Base-by-base conservation (phyloP, 2,113 vertebrate genomes). In the Herpetotheres cachinnans region DNA sequence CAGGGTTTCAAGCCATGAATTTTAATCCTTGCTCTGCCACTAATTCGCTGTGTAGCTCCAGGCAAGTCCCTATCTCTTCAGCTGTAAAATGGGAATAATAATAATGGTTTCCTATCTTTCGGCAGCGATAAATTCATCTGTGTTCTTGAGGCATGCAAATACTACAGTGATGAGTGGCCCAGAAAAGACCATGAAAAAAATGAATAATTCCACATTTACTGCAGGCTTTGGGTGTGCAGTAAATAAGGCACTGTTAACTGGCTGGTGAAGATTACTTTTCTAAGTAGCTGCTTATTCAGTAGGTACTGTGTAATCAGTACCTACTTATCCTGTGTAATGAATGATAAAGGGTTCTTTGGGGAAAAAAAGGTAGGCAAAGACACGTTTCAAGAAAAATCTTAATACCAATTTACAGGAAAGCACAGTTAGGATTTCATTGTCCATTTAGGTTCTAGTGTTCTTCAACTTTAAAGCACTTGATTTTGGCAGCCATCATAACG, bases 61-160 rank as follows among this genome's bases (percentile, higher is more conserved):
- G 94, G 93, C 81, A 73, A 95, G 89, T 90, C 81, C 91, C 58
- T 88, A 61, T 93, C 89, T 95, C 84, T 94, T 97, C 93, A 96
- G 83, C 81, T 95, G 95, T 96, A 95, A 97, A 93, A 94, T 87
- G 84, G 74, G 77, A 92, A 96, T 82, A 95, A 94, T 95, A 95
- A 89, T 95, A 96, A 95, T 73, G 81, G 93, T 87, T 72, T 87
- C 80, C 93, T 91, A 36, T 95, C 73, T 95, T 95, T 94, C 5
- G 1, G 86, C 82, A 93, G 76, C 0, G 1, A 93, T 85, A 94
- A 94, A 92, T 91, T 95, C 62, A 87, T 97, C 78, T 94, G n/a
- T 73, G 81, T 87, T 97, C 91, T 95, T 82, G 91, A 96, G 86
- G 86, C 91, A 97, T 82, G 78, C 81, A 94, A 91, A 91, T 87